Evolutionary conservation across 2,797 vertebrate genomes (phyloP).

Genomic region (Tenualosa ilisha): DNA sequence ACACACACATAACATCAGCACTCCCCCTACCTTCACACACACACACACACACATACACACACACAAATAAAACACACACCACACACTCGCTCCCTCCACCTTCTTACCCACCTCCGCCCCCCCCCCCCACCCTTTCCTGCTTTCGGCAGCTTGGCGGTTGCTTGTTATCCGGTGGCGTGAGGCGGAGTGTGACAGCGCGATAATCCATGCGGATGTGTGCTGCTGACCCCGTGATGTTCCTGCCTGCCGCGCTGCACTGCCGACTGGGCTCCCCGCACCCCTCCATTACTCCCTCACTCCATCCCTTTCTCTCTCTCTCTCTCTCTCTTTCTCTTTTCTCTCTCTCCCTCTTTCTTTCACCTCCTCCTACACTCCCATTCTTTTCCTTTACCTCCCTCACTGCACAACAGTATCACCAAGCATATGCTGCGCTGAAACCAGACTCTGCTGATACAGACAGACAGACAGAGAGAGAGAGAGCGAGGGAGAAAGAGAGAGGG

Average conservation of each 20-base stretch:
- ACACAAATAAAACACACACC: neutral
- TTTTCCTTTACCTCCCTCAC: neutral
- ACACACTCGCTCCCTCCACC: conserved; percentile 18
- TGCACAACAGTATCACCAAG: conserved; percentile 30
- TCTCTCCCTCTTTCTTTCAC: neutral
- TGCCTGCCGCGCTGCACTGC: conserved; percentile 61
- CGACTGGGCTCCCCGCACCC: conserved; percentile 39
- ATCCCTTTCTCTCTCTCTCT: conserved; percentile 45
- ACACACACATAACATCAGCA: neutral
- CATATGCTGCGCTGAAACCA: conserved; percentile 44
- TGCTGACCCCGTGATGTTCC: conserved; percentile 74
- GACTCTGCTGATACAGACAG: neutral
- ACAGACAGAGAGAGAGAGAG: neutral
- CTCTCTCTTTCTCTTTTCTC: conserved; percentile 20
- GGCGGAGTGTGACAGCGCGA: conserved; percentile 72
- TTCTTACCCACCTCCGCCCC: neutral
- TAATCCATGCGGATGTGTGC: conserved; percentile 78
- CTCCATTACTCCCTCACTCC: conserved; percentile 32
- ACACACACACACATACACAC: conserved; percentile 16
- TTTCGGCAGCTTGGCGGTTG: conserved; percentile 50
- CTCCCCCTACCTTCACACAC: neutral
- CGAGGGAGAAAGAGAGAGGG: neutral
- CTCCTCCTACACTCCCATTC: neutral
- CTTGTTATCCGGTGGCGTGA: conserved; percentile 70
- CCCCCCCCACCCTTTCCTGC: conserved; percentile 26